Base-by-base conservation (phyloP, 2,797 vertebrate species). In the Discoglossus pictus region DNA sequence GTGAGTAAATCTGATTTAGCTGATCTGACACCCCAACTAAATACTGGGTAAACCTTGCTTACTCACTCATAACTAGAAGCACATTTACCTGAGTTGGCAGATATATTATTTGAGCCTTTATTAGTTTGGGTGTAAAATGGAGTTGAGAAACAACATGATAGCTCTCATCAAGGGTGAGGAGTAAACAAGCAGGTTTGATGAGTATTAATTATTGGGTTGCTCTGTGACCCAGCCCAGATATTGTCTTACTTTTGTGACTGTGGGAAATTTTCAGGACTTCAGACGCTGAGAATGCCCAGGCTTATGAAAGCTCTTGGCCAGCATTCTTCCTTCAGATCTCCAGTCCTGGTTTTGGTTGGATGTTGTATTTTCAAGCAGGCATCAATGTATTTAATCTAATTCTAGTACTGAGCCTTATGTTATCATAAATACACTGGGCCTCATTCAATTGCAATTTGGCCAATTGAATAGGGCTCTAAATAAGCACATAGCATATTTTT, bases 101-200 rank as follows among this genome's bases (percentile, higher is more conserved):
- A 43, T 4, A 3, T 17, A 15, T 18, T 34, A 18, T 27, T 34
- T 9, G 40, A 10, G 18, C 47, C 4, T 55, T 65, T 36, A 39
- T 65, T 56, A 56, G 27, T 36, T 23, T 59, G 65, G 54, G 44
- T 59, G 54, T 59, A 17, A 55, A 38, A 39, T 67, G 17, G 21
- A 40, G 9, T 42, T 67, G 46, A 18, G 24, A 51, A 67, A 43
- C n/a, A 9, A 42, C 27, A 39, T 15, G 12, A 31, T 42, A 16
- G 34, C 35, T 51, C 36, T 23, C 51, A 54, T 12, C 25, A 36
- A 55, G 5, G 44, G 9, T 12, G 16, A 60, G 24, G 16, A 51
- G 44, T 51, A 58, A 59, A 59, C 65, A 10, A 51, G 55, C 55
- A 59, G 36, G 65, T 59, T 21, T 48, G 46, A 21, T 42, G 46